phyloP scores from a whole-genome alignment of 2,888 invertebrate species.

The Bruchidius siliquastri region DNA sequence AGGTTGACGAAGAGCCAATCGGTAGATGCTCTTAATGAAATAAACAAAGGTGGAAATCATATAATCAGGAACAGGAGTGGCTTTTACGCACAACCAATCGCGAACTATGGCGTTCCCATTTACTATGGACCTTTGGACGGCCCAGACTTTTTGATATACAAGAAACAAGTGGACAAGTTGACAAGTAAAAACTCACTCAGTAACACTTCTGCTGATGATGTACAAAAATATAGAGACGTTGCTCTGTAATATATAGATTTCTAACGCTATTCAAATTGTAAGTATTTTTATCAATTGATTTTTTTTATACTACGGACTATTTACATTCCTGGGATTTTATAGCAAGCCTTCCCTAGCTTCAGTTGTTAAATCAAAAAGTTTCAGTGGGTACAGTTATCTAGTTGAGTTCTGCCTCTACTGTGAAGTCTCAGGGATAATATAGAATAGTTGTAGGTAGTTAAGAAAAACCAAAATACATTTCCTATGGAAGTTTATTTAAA shows the following conservation, averaged over 20 bases:
- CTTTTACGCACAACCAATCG: constrained; percentile 45
- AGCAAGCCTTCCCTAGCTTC: too few relatives aligned
- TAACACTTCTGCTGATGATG: constrained; percentile 47
- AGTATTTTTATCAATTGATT: neutral
- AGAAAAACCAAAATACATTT: constrained; percentile 6
- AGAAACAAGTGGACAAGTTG: constrained; percentile 42
- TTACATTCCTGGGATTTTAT: too few relatives aligned
- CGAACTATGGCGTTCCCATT: constrained; percentile 45
- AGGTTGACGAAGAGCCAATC: constrained; percentile 39
- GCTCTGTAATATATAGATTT: constrained; percentile 32
- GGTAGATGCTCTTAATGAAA: constrained; percentile 40
- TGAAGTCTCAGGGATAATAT: too few relatives aligned
- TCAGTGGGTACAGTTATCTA: too few relatives aligned
- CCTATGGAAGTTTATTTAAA: constrained; percentile 38
- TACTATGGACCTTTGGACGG: constrained; percentile 47
- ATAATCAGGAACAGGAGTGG: constrained; percentile 43
- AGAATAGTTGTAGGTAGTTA: too few relatives aligned
- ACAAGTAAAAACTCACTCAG: constrained; percentile 44
- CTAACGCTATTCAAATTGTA: neutral
- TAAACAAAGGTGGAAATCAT: constrained; percentile 31
- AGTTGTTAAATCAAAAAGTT: too few relatives aligned
- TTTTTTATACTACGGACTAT: neutral
- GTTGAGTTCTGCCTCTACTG: too few relatives aligned
- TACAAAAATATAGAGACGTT: constrained; percentile 47
- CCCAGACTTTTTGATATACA: constrained; percentile 46